Conservation (phyloP, 2,888 invertebrate species). For the Drosophila sordidula region DNA sequence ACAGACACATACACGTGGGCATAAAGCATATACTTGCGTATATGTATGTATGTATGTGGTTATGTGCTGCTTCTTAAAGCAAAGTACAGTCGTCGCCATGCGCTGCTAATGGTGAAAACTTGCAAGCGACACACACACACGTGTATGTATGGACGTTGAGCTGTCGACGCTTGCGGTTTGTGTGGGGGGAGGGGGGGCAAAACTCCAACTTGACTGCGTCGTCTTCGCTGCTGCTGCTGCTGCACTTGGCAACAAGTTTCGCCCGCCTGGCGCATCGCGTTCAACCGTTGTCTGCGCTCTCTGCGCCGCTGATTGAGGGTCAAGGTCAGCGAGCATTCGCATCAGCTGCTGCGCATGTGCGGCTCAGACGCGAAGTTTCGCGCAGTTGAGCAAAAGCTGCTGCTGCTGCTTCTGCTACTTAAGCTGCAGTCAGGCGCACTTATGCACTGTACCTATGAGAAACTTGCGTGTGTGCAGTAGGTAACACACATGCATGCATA, state of each 20-base stretch:
- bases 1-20: conserved; percentile 39
- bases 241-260: conserved; percentile 76
- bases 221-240: conserved; percentile 19
- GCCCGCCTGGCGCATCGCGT: conserved; percentile 36
- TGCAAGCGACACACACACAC: conserved; percentile 47
- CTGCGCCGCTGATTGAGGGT: conserved; percentile 69
- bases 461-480: conserved; percentile 2
- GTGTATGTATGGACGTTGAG: conserved; percentile 17
- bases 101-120: conserved; percentile 74
- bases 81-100: conserved; percentile 73
- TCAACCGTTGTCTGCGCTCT: conserved; percentile 34
- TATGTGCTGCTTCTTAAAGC: conserved; percentile 46
- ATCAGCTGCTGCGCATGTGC: conserved; percentile 80
- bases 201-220: conserved; percentile 62
- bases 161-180: conserved; percentile 30
- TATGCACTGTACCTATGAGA: conserved; percentile 20
- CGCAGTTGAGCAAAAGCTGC: conserved; percentile 14
- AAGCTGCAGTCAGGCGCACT: conserved; percentile 11
- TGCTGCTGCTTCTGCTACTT: conserved; percentile 16
- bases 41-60: conserved; percentile 9
- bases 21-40: conserved; percentile 28
- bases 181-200: conserved; percentile 6
- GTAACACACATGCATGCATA: neutral
- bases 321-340: conserved; percentile 70
- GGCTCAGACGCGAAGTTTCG: conserved; percentile 34